These are phyloP conservation scores for Cerastoderma edule DNA, from an alignment of 2,888 invertebrate species.

Conservation along the genomic window DNA sequence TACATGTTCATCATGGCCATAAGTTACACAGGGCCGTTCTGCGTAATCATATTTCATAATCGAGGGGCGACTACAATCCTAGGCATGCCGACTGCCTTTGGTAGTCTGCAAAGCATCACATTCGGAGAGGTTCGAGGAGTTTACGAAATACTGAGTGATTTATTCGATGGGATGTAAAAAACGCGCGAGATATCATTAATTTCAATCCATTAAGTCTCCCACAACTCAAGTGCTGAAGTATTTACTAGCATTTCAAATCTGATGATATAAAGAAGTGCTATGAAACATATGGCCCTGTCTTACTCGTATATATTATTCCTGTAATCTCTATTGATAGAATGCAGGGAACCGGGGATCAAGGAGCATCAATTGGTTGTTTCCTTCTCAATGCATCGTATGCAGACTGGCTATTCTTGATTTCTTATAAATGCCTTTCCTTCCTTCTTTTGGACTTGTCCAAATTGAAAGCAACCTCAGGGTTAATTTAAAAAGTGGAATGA, in stretches of 20 bases:
- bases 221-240: slow-evolving; percentile 20
- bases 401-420: too few relatives aligned
- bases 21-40: neutral
- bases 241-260: slow-evolving; percentile 25
- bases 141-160: slow-evolving; percentile 26
- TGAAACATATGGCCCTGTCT: slow-evolving; percentile 4
- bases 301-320: too few relatives aligned
- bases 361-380: too few relatives aligned
- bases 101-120: slow-evolving; percentile 15
- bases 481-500: too few relatives aligned
- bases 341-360: too few relatives aligned
- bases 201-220: slow-evolving; percentile 17
- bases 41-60: slow-evolving; percentile 19
- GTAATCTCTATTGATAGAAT: too few relatives aligned
- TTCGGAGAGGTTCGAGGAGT: neutral
- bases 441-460: too few relatives aligned
- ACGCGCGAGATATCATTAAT: slow-evolving; percentile 22
- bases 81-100: neutral
- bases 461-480: too few relatives aligned
- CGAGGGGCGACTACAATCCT: neutral
- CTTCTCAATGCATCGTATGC: too few relatives aligned
- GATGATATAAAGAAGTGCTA: slow-evolving; percentile 6
- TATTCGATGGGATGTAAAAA: slow-evolving; percentile 10
- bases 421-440: too few relatives aligned
- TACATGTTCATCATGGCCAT: neutral